Base-by-base conservation (phyloP, 2,888 invertebrate genomes). In the Panopea generosa region DNA sequence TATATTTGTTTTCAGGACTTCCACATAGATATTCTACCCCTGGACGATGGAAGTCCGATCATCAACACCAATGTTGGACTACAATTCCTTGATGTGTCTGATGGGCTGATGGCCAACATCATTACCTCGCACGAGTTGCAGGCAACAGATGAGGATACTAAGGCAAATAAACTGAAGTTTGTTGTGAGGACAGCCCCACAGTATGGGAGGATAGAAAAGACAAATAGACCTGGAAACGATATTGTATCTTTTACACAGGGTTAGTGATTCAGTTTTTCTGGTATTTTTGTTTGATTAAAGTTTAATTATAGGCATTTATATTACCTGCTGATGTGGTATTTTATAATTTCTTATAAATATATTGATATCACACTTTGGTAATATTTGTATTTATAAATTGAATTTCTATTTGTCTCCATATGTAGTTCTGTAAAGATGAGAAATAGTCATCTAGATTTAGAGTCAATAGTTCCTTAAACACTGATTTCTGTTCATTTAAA, bases 11-110 rank as follows among this genome's bases (percentile, higher is more conserved):
- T 84, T 40, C 73, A 92, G 92, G 77, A 79, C 33, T 90, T 92
- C 76, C 53, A 84, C 20, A 90, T 92, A 22, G 83, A 84, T 2
- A 83, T 92, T 26, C 61, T 88, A 11, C 88, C 89, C 1, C 73
- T 89, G 60, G 92, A 91, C 87, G 90, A 91, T 84, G 90, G 89
- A 3, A 86, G 81, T 55, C 91, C 91, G n/a, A 80, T 90, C 2
- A 76, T 92, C n/a, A 75, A 84, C 26, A 80, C 79, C 22, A 92
- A 92, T 69, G 60, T 86, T 9, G 90, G 90, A 2, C 79, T 91
- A n/a, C 87, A 89, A 50, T 90, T 86, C 69, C 83, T 91, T 38
- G 87, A 86, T 53, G 76, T 84, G n/a, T 60, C 83, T 26, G 84
- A 83, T 18, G 76, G 81, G 20, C 57, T 87, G 85, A 74, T 78